Evolutionary conservation across 2,113 vertebrate species (phyloP), one percentile per base, ranked within the genome.

Genomic region (Picathartes gymnocephalus): DNA sequence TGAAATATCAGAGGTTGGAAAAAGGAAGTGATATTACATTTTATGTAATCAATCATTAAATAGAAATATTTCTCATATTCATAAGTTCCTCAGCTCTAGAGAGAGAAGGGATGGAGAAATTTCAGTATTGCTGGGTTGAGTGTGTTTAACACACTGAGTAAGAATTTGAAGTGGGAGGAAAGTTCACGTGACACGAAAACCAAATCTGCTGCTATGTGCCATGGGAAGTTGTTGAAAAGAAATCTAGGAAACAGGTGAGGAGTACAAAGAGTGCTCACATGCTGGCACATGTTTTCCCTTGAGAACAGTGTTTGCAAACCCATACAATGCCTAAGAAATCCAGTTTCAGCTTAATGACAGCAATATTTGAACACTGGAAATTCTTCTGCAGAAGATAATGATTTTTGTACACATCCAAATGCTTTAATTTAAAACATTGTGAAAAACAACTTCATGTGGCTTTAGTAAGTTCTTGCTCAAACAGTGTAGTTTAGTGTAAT

Each of bases 381-480:
- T 13, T 51, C 14, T 82, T 70, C 50, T 3, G 3, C 42, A 92
- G 57, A 81, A 66, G 12, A 40, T 15, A 37, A 42, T 71, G 3
- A 47, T n/a, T 91, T 90, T 80, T 90, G 72, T 56, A 83, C 28
- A 31, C 56, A 62, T 51, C 81, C 42, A 94, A 86, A 73, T 28
- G 16, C 28, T 62, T 28, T 42, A 10, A 56, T 71, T 92, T 35
- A 82, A 87, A 93, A 70, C 71, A 78, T 17, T 6, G 10, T 7
- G 68, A 54, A 85, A 95, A 94, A 47, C 15, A 93, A 64, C 19
- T 15, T 65, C 4, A 2, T 9, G 66, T 54, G 54, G 42, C n/a
- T 77, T 48, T 45, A 72, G 7, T 35, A 65, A 45, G 11, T 37
- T 95, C 60, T 62, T 88, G 19, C 58, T 79, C 39, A 62, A 92